Conservation (phyloP, 2,888 invertebrate species). For the Lochmaea crataegi region DNA sequence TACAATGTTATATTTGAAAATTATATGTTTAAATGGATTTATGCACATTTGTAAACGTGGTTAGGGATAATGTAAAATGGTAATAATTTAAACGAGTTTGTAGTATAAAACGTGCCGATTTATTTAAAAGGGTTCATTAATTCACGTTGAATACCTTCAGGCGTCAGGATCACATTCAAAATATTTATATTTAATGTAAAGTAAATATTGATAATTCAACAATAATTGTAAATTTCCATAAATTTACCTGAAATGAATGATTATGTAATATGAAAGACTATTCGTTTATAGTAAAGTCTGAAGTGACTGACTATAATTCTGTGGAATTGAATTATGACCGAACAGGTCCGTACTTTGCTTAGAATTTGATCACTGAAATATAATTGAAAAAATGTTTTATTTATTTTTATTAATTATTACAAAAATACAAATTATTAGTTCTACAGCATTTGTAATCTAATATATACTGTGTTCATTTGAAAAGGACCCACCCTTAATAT, state of each 20-base stretch:
- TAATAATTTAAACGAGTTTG: slow-evolving; percentile 23
- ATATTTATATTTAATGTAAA: slow-evolving; percentile 37
- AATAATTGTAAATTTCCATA: slow-evolving; percentile 37
- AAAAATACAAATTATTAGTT: too few species aligned
- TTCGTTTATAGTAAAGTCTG: slow-evolving; percentile 14
- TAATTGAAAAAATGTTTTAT: too few species aligned
- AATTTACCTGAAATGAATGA: slow-evolving; percentile 38
- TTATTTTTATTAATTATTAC: too few species aligned
- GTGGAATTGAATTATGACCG: too few species aligned
- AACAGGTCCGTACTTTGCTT: too few species aligned
- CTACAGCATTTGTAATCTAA: too few species aligned
- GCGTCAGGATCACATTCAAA: slow-evolving; percentile 20
- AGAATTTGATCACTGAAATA: too few species aligned
- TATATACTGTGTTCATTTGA: too few species aligned
- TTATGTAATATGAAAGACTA: slow-evolving; percentile 32
- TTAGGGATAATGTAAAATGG: slow-evolving; percentile 14
- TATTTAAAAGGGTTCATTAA: slow-evolving; percentile 34
- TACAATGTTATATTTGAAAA: not conserved
- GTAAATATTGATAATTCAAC: slow-evolving; percentile 28
- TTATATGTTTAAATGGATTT: not conserved
- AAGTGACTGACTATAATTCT: too few species aligned
- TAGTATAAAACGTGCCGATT: slow-evolving; percentile 27
- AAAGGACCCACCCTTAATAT: too few species aligned
- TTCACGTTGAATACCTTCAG: slow-evolving; percentile 25
- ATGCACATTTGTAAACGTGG: slow-evolving; percentile 4